These are phyloP conservation scores for Sebastes melanostomus DNA, from an alignment of 2,797 vertebrate genomes.

Conservation along the genomic window DNA sequence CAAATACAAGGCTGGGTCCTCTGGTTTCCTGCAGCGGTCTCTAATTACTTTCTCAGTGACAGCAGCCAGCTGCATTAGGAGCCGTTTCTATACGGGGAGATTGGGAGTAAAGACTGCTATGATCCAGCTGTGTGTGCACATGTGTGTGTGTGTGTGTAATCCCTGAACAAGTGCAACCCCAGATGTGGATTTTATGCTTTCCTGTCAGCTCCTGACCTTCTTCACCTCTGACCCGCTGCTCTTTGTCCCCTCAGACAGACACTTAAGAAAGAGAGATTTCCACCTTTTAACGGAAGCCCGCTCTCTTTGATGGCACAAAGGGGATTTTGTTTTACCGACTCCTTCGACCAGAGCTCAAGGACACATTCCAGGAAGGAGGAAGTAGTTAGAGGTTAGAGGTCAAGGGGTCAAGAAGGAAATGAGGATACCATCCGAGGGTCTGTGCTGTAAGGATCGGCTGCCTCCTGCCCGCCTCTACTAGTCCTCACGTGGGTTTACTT, in stretches of 20 bases:
- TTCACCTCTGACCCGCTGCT: conserved; percentile 53
- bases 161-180: conserved; percentile 53
- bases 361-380: conserved; percentile 59
- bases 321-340: conserved; percentile 39
- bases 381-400: conserved; percentile 63
- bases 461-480: neutral
- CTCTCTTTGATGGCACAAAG: conserved; percentile 36
- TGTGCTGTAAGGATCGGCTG: neutral
- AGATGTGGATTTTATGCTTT: conserved; percentile 64
- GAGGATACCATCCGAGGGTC: conserved; percentile 39
- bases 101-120: neutral
- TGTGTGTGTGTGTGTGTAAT: neutral
- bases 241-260: conserved; percentile 42
- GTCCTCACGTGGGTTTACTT: neutral
- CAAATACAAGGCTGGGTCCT: conserved; percentile 4
- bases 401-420: conserved; percentile 59
- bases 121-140: conserved; percentile 26
- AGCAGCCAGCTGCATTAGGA: conserved; percentile 21
- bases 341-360: conserved; percentile 28
- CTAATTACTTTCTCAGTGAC: conserved; percentile 56
- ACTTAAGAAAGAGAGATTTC: conserved; percentile 40
- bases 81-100: neutral
- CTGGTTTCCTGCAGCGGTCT: conserved; percentile 36
- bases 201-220: conserved; percentile 51
- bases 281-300: conserved; percentile 21